Percentiles rank a stretch among this genome's conserved stretches.
These are phyloP conservation scores for Ramphastos sulfuratus DNA, from an alignment of 2,113 vertebrate species.

Conservation along the genomic window DNA sequence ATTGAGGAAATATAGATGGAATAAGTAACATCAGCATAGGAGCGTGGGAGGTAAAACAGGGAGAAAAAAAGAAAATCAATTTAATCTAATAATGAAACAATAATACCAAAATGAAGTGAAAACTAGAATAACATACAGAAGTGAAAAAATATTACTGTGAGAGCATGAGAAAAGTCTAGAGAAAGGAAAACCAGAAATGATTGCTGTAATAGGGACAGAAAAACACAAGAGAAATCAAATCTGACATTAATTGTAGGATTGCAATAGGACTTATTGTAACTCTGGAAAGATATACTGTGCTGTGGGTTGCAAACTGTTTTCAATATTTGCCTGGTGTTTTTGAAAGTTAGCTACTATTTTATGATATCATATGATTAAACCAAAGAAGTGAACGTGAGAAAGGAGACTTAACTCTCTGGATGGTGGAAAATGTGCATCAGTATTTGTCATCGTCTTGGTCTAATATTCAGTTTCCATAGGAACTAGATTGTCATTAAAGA, in stretches of 20 bases:
- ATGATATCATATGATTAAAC: slow-evolving; percentile 19
- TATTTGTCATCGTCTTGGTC: slow-evolving; percentile 1
- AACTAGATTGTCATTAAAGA: background rate
- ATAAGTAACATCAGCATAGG: background rate
- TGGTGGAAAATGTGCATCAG: slow-evolving; percentile 21
- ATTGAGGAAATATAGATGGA: slow-evolving; percentile 16
- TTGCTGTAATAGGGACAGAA: slow-evolving; percentile 32
- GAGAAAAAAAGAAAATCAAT: background rate
- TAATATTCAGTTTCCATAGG: slow-evolving; percentile 25
- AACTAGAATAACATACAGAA: slow-evolving; percentile 14
- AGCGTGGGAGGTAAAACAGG: background rate
- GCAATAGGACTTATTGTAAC: slow-evolving; percentile 5
- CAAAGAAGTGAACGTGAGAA: slow-evolving; percentile 14
- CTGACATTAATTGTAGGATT: slow-evolving; percentile 57
- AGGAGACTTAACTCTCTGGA: background rate
- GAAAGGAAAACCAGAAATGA: background rate
- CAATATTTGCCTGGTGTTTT: background rate
- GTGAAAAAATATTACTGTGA: background rate
- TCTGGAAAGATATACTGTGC: slow-evolving; percentile 36
- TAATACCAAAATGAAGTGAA: slow-evolving; percentile 7
- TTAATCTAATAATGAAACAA: slow-evolving; percentile 1
- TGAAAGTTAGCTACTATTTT: slow-evolving; percentile 16
- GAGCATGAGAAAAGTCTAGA: slow-evolving; percentile 7
- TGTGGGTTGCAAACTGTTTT: slow-evolving; percentile 40
- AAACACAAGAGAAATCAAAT: slow-evolving; percentile 46